Conservation (phyloP, 2,797 vertebrate genomes). For the Euthynnus affinis region DNA sequence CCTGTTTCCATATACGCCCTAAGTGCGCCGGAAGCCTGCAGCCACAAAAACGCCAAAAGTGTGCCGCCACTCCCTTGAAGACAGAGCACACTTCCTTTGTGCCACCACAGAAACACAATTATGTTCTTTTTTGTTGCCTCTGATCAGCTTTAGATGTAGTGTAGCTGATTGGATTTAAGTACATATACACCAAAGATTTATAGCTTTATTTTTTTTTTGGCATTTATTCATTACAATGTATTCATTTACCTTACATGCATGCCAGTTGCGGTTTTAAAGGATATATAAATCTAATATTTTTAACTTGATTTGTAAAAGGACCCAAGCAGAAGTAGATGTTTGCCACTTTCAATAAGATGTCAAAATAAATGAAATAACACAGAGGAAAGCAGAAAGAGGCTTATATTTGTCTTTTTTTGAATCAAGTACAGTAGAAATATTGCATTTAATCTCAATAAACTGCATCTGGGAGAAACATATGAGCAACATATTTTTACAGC, state of each 20-base stretch:
- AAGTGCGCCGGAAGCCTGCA: background rate
- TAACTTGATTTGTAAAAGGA: constrained; percentile 10
- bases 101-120: background rate
- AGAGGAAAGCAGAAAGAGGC: background rate
- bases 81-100: background rate
- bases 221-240: background rate
- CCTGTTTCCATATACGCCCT: constrained; percentile 25
- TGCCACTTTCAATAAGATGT: background rate
- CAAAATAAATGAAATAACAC: constrained; percentile 14
- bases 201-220: background rate
- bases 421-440: constrained; percentile 6
- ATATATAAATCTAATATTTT: constrained; percentile 3
- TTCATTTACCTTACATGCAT: background rate
- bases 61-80: background rate
- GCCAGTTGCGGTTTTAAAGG: constrained; percentile 10
- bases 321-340: constrained; percentile 1
- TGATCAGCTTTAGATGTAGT: background rate
- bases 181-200: background rate
- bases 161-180: constrained; percentile 12
- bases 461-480: constrained; percentile 21
- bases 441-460: constrained; percentile 20
- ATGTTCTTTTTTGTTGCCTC: background rate
- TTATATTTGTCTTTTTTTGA: constrained; percentile 2
- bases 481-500: constrained; percentile 31
- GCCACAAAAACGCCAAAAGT: background rate